These are phyloP conservation scores for Acanthococcus lagerstroemiae DNA, from an alignment of 2,888 invertebrate genomes.

Conservation along the genomic window DNA sequence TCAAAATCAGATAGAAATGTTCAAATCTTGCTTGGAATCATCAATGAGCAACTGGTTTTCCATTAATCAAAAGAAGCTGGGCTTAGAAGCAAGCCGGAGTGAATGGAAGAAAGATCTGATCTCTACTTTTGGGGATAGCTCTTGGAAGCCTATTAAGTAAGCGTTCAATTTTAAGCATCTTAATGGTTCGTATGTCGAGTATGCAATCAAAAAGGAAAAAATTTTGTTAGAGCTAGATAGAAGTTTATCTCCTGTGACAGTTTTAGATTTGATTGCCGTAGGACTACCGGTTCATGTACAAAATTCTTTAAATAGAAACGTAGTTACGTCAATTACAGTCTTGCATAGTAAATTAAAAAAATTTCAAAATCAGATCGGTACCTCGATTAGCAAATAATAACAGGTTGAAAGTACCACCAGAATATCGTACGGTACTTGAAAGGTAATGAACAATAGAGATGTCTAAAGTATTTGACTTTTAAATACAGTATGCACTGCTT, in stretches of 20 bases:
- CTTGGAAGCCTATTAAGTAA: not conserved
- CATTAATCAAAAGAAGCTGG: not conserved
- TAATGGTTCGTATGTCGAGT: not conserved
- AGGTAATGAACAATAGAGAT: too few species aligned
- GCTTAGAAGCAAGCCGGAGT: not conserved
- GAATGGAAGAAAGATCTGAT: not conserved
- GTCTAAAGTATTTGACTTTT: too few species aligned
- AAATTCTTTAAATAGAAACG: not conserved
- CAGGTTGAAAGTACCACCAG: too few species aligned
- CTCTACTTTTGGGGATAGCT: not conserved
- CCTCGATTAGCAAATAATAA: too few species aligned
- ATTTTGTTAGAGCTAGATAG: not conserved
- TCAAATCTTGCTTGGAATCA: not conserved
- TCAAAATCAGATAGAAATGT: not conserved
- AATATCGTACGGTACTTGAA: too few species aligned
- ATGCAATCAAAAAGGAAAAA: not conserved
- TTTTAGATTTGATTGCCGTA: not conserved
- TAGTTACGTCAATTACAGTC: not conserved
- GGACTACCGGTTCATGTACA: not conserved
- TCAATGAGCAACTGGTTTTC: not conserved
- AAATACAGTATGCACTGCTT: too few species aligned
- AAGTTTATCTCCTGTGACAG: not conserved
- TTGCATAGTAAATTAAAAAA: not conserved
- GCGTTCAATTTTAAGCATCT: constrained; percentile 5
- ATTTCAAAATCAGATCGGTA: not conserved